Conservation (phyloP, 2,113 vertebrate genomes). For the Toxotes jaculatrix region DNA sequence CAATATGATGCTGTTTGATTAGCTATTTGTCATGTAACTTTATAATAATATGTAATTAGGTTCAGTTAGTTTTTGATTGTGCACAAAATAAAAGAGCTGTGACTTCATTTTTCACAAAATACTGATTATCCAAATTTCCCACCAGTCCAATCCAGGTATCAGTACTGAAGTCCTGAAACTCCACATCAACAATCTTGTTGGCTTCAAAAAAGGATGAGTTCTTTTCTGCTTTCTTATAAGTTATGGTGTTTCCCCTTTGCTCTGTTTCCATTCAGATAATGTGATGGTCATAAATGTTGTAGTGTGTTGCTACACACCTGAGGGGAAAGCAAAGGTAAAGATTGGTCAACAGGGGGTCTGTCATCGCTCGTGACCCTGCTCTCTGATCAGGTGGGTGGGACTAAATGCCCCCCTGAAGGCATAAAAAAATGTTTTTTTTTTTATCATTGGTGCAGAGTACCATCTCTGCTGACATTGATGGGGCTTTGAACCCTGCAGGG, state of each 20-base stretch:
- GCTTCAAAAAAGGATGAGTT: too few relatives aligned
- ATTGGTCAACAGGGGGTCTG: conserved; percentile 14
- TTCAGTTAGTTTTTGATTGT: neutral
- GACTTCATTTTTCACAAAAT: too few relatives aligned
- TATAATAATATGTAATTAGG: too few relatives aligned
- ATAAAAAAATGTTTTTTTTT: neutral
- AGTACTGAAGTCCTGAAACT: too few relatives aligned
- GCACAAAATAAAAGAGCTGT: neutral
- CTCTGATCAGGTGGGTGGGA: neutral
- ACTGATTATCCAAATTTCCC: too few relatives aligned
- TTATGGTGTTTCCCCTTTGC: conserved; percentile 8
- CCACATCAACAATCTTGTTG: too few relatives aligned
- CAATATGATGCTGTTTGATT: neutral
- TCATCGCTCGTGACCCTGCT: conserved; percentile 2
- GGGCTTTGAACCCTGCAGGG: conserved; percentile 42
- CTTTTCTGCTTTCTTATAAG: neutral
- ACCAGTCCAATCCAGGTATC: too few relatives aligned
- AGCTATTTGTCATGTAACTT: neutral
- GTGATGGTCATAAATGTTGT: conserved; percentile 9
- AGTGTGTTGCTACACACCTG: neutral
- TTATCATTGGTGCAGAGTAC: neutral
- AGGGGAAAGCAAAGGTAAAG: neutral
- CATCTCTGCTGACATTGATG: conserved; percentile 19
- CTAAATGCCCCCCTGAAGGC: neutral
- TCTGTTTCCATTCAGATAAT: neutral